phyloP scores from a whole-genome alignment of 2,888 invertebrate genomes.

The Drosophila neutralis region DNA sequence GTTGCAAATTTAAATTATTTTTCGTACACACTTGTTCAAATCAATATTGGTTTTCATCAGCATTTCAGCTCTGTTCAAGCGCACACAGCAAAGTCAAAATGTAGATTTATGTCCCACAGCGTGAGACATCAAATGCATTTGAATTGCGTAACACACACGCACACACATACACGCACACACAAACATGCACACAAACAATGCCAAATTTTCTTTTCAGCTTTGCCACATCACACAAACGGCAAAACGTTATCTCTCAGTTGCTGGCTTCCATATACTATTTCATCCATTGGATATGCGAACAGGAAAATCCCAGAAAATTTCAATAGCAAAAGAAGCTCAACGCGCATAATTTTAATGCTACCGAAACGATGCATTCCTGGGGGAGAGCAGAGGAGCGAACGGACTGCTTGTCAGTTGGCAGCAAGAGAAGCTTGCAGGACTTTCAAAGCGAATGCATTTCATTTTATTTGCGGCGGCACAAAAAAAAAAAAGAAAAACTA shows the following conservation, averaged over 20 bases:
- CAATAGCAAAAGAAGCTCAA: constrained; percentile 69
- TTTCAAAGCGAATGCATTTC: constrained; percentile 62
- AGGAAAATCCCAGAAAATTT: constrained; percentile 59
- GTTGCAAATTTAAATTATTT: not conserved
- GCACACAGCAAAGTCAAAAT: constrained; percentile 10
- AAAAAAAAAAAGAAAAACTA: not conserved
- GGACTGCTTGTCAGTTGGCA: constrained; percentile 3
- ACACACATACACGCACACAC: not conserved
- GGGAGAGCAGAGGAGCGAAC: not conserved
- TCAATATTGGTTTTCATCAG: not conserved
- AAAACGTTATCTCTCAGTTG: constrained; percentile 18
- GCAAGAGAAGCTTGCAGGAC: constrained; percentile 17
- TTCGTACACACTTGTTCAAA: not conserved
- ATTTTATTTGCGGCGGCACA: constrained; percentile 52
- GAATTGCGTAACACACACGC: constrained; percentile 15
- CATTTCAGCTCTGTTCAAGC: not conserved
- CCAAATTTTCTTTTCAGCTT: constrained; percentile 26
- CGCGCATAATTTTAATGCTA: constrained; percentile 62
- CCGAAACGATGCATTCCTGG: constrained; percentile 11
- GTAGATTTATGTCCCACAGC: constrained; percentile 51
- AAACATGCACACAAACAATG: constrained; percentile 2
- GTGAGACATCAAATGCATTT: constrained; percentile 38
- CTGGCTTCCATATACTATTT: constrained; percentile 12
- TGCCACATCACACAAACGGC: constrained; percentile 46
- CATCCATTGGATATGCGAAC: constrained; percentile 48